Conservation (phyloP, 2,797 vertebrate species). For the Malurus leucopterus region DNA sequence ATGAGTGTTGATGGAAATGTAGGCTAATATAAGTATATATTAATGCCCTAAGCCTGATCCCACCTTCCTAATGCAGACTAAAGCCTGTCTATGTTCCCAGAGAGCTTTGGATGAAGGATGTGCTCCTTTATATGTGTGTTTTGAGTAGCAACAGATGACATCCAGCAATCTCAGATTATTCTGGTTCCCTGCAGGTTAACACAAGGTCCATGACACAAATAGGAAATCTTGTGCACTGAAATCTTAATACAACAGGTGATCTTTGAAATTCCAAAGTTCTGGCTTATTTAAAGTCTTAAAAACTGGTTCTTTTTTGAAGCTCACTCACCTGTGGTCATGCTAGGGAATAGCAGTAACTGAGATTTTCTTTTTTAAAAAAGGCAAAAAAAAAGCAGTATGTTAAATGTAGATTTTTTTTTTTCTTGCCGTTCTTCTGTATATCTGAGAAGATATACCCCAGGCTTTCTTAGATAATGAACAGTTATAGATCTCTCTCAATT, state of each 20-base stretch:
- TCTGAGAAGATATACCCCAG: not conserved
- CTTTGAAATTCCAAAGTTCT: not conserved
- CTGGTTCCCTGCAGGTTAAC: not conserved
- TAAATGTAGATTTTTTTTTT: not conserved
- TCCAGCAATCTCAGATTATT: fast-evolving
- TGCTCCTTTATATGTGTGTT: not conserved
- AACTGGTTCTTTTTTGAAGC: not conserved
- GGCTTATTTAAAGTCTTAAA: not conserved
- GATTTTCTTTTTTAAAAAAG: not conserved
- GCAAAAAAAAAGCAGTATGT: not conserved
- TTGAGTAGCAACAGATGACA: not conserved
- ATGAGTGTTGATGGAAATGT: not conserved
- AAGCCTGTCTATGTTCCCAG: not conserved
- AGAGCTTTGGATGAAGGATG: not conserved
- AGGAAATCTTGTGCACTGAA: not conserved
- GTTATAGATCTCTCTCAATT: not conserved
- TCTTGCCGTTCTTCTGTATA: not conserved
- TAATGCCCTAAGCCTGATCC: not conserved
- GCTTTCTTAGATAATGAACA: not conserved
- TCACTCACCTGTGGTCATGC: not conserved
- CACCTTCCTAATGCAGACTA: not conserved
- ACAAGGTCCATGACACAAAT: not conserved
- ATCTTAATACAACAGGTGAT: not conserved
- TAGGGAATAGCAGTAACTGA: not conserved
- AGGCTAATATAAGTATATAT: not conserved